Conservation (phyloP, 2,113 vertebrate species). For the Saguinus imperator region DNA sequence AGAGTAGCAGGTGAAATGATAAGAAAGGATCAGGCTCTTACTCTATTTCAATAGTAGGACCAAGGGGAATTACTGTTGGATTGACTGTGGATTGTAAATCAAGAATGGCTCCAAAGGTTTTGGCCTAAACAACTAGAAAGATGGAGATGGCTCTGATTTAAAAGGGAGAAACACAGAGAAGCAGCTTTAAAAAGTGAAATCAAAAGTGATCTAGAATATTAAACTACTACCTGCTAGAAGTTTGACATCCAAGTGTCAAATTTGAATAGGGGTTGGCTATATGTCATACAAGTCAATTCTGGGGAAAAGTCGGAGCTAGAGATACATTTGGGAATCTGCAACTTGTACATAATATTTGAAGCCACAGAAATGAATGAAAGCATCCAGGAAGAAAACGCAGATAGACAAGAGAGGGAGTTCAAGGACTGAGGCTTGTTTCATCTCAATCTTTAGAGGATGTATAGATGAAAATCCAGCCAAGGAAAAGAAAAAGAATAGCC, state of each 20-base stretch:
- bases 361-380: background rate
- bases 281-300: background rate
- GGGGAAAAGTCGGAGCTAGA: background rate
- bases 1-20: background rate
- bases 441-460: background rate
- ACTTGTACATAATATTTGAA: background rate
- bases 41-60: background rate
- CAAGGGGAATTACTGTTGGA: background rate
- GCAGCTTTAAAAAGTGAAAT: slow-evolving; percentile 26
- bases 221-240: background rate
- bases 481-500: background rate
- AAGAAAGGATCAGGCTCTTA: background rate
- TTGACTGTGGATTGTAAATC: background rate
- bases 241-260: background rate
- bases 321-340: background rate
- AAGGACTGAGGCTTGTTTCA: background rate
- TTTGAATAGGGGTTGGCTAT: background rate
- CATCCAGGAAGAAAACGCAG: slow-evolving; percentile 11
- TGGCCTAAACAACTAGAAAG: background rate
- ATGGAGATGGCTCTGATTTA: background rate
- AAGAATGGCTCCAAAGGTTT: background rate
- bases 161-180: background rate
- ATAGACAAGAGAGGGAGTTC: background rate
- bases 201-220: slow-evolving; percentile 7
- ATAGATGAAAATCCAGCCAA: slow-evolving; percentile 19